Evolutionary conservation across 2,113 vertebrate species (phyloP), one percentile per base, ranked within the genome.

Genomic region (Chauna torquata): DNA sequence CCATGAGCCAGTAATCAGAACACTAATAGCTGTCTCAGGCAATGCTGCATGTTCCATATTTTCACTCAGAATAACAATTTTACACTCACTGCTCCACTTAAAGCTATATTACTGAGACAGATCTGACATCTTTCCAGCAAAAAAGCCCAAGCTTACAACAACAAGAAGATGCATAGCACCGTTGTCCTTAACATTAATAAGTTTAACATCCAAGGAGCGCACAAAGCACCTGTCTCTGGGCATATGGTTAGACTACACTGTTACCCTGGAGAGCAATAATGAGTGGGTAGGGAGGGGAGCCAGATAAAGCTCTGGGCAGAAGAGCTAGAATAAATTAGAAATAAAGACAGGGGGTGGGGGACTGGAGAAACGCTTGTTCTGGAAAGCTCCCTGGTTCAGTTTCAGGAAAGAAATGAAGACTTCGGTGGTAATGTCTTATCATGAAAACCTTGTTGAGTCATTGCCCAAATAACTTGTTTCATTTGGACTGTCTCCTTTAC

Each of bases 11-110:
- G 76, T 75, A 94, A 94, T 71, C 55, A 86, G 55, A 93, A 57
- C 59, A 84, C 78, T 88, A 93, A 81, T 88, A 88, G 22, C 36
- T 78, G 64, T 90, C 80, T 88, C 47, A 78, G 80, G 55, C 79
- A 88, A 32, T 47, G 55, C 71, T 81, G 44, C 47, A 28, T 77
- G 38, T 64, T 92, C 61, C 69, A 40, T 84, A 93, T 96, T 95
- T 97, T 96, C 77, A 81, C 65, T 57, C 44, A 82, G 76, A 88
- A 91, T 79, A 95, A 86, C 47, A 93, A 79, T 88, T 95, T 93
- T 83, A 36, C 27, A 79, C 20, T 93, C 1, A 0, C 76, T 88
- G 64, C 38, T 88, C 59, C 61, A 44, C 83, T 95, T 88, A 82
- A 81, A 96, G 72, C 57, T 91, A 12, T 71, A 72, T 86, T 80